Percentiles rank a stretch among this genome's conserved stretches.
Evolutionary conservation across 2,797 vertebrate genomes (phyloP).

Genomic region (Enteromius treurensis): DNA sequence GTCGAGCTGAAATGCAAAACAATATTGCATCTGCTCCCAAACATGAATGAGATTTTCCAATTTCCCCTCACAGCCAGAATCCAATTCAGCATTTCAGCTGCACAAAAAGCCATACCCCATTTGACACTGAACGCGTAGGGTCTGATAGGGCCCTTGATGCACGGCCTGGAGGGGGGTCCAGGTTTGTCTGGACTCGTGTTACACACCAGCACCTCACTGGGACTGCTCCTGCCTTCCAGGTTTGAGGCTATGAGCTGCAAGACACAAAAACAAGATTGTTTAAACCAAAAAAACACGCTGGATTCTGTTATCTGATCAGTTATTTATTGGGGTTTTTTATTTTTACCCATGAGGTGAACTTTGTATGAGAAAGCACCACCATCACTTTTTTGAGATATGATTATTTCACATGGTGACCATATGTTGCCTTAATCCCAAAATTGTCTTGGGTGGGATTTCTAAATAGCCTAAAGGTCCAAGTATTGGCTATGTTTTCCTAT

Average conservation of each 20-base stretch:
- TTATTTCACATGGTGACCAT: neutral
- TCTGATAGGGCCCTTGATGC: slow-evolving; percentile 81
- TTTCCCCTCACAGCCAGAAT: slow-evolving; percentile 34
- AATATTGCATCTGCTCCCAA: neutral
- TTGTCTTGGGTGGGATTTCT: neutral
- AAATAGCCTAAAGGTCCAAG: neutral
- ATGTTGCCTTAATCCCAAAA: neutral
- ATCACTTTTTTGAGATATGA: neutral
- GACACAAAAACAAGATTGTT: neutral
- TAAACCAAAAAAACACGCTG: neutral
- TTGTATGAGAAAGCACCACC: neutral
- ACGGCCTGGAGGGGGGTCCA: slow-evolving; percentile 88
- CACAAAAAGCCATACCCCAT: slow-evolving; percentile 84
- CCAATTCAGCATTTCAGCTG: slow-evolving; percentile 3
- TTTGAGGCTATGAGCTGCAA: slow-evolving; percentile 93
- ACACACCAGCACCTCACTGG: slow-evolving; percentile 95
- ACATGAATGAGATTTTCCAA: slow-evolving; percentile 22
- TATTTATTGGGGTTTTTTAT: neutral
- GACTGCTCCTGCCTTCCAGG: slow-evolving; percentile 91
- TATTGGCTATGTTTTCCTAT: neutral
- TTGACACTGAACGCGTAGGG: slow-evolving; percentile 89
- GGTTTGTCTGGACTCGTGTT: slow-evolving; percentile 96
- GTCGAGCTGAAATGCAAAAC: neutral
- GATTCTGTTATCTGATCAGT: neutral
- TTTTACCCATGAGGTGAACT: neutral